These are phyloP conservation scores for Callithrix jacchus DNA, from an alignment of 2,113 vertebrate genomes.

Conservation along the genomic window DNA sequence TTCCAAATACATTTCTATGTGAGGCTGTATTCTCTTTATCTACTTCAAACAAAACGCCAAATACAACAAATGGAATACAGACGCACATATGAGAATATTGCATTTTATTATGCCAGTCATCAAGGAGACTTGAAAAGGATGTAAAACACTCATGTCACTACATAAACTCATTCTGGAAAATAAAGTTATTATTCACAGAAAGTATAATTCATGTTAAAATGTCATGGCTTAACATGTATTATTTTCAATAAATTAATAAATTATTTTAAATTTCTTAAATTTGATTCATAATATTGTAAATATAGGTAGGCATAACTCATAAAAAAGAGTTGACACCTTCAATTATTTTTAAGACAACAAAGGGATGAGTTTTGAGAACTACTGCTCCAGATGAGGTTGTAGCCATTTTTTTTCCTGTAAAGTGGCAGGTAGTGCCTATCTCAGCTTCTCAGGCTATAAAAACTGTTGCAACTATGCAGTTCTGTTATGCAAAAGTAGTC, in stretches of 20 bases:
- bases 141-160: neutral
- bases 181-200: neutral
- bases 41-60: neutral
- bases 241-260: neutral
- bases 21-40: neutral
- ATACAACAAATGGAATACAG: neutral
- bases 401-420: neutral
- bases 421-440: neutral
- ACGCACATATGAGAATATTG: neutral
- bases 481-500: neutral
- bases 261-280: neutral
- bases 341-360: neutral
- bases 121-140: neutral
- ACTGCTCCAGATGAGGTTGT: neutral
- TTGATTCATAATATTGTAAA: neutral
- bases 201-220: neutral
- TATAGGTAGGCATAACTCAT: neutral
- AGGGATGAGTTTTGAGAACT: neutral
- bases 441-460: neutral
- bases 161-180: neutral
- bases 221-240: neutral
- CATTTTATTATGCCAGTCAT: neutral
- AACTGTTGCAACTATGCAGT: neutral
- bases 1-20: neutral
- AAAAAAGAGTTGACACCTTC: neutral